These are phyloP conservation scores for Cyaniris semiargus DNA, from an alignment of 2,888 invertebrate species.

Conservation along the genomic window DNA sequence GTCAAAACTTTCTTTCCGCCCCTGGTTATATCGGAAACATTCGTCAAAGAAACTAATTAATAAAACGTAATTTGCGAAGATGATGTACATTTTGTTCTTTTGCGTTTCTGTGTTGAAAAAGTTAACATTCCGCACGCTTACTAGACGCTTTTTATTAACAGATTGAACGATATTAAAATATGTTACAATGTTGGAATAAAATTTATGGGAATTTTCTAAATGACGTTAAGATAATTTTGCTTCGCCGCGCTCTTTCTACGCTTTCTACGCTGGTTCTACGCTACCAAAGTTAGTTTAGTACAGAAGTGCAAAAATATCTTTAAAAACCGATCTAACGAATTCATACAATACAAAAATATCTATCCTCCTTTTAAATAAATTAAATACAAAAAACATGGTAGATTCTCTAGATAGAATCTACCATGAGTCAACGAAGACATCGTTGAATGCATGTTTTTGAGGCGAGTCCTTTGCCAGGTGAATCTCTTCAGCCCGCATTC, in stretches of 20 bases:
- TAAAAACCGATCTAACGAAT: too few relatives aligned
- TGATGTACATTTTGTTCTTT: background rate
- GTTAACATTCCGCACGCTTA: background rate
- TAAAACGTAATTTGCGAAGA: slow-evolving; percentile 5
- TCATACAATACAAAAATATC: too few relatives aligned
- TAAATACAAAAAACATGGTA: too few relatives aligned
- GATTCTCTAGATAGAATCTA: background rate
- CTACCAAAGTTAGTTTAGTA: too few relatives aligned
- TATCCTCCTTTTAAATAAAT: too few relatives aligned
- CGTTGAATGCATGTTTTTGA: background rate
- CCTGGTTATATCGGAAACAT: background rate
- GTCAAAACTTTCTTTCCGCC: background rate
- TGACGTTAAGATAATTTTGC: background rate
- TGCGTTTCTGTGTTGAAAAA: background rate
- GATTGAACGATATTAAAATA: background rate
- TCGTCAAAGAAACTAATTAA: slow-evolving; percentile 19
- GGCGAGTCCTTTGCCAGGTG: background rate
- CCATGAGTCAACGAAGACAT: slow-evolving; percentile 1
- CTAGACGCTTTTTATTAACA: background rate
- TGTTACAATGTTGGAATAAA: background rate
- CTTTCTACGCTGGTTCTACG: background rate
- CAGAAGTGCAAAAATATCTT: too few relatives aligned
- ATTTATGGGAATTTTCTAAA: background rate
- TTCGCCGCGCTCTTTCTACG: background rate
- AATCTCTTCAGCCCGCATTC: background rate